Evolutionary conservation across 2,888 invertebrate species (phyloP).

Genomic region (Calliphora vomitoria): DNA sequence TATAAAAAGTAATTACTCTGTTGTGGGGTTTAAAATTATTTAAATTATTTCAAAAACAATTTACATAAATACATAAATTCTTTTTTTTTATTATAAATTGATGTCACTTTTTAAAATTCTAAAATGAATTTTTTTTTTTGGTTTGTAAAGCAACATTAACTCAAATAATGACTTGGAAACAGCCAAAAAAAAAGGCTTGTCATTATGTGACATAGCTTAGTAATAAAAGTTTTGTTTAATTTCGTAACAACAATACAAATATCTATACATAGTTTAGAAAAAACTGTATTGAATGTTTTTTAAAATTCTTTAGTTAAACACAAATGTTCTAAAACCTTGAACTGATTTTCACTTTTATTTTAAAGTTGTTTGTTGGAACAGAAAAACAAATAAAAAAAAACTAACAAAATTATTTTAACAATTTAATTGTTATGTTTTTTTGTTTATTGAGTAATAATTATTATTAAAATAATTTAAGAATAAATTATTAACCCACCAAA

Average conservation of each 20-base stretch:
- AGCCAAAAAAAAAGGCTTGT: constrained; percentile 25
- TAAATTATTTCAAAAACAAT: no score
- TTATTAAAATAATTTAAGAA: neutral
- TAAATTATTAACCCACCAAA: neutral
- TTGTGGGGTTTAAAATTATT: no score
- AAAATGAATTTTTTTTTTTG: constrained; percentile 40
- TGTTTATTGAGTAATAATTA: neutral
- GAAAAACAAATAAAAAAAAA: neutral
- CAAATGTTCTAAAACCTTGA: constrained; percentile 41
- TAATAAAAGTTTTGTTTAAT: neutral
- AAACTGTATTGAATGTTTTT: neutral
- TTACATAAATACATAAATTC: neutral
- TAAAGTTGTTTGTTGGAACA: constrained; percentile 4
- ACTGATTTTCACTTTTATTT: constrained; percentile 63
- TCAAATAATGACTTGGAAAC: constrained; percentile 28
- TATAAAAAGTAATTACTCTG: no score
- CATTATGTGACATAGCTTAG: constrained; percentile 42
- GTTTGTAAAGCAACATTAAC: constrained; percentile 50
- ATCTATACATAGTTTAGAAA: constrained; percentile 21
- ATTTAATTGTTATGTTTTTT: neutral
- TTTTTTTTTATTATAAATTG: no score
- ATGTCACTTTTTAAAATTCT: neutral
- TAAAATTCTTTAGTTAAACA: neutral
- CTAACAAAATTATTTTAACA: neutral
- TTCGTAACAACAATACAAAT: neutral